Evolutionary conservation across 2,113 vertebrate genomes (phyloP), one percentile per base, ranked within the genome.

Genomic region (Podarcis raffonei): DNA sequence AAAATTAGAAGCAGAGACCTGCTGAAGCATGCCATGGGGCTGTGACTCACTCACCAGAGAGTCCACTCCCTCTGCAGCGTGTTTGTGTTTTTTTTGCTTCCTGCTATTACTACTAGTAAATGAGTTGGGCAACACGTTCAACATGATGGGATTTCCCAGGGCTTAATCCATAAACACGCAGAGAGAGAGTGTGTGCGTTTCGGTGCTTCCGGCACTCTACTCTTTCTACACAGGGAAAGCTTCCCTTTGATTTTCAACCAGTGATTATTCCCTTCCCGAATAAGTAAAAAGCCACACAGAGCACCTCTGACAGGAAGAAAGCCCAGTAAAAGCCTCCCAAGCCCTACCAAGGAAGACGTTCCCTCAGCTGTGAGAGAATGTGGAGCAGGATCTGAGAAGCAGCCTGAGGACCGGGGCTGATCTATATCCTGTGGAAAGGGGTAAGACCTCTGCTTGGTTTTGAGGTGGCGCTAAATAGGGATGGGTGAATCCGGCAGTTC

Each of bases 1-100:
- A 79, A n/a, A 16, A 22, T 30, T 15, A 32, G 7, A 39, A 80
- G n/a, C 8, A 69, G 57, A 75, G 66, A 88, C 59, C 11, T 48
- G 37, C 9, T 83, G 74, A 59, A 69, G 35, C 37, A 1, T 69
- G 42, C 48, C 20, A 2, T 2, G 7, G 4, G 62, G 0, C 27
- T 57, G n/a, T 89, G 87, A 89, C 62, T 77, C 74, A 84, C 48
- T 57, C 42, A 77, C 87, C 80, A 77, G 72, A 75, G 71, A 83
- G 27, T 8, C 57, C 30, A 75, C 87, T 76, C 71, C 80, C 72
- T 83, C 53, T 53, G 48, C 2, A 2, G 48, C 48, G 0, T 12
- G 2, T 53, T 53, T 53, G 5, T 16, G 37, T 7, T 69, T 15
- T 7, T 25, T 15, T 18, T 32, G 30, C 27, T 88, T 88, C 81